Conservation (phyloP, 1,140 invertebrate genomes). For the Orius insidiosus region DNA sequence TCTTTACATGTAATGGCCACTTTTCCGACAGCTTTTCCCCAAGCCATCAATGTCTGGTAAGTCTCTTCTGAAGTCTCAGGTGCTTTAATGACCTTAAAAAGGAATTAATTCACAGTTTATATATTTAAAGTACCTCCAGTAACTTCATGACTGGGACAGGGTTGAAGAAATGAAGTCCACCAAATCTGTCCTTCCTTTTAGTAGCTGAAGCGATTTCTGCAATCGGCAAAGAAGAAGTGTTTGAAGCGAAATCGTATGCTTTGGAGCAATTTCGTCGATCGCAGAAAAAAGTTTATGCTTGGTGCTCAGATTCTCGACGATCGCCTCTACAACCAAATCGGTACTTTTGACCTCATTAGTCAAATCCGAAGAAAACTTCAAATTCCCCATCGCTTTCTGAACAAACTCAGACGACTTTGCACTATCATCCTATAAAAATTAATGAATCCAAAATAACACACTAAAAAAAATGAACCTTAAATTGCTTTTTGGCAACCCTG, state of each 20-base stretch:
- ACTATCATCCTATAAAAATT: slow-evolving; percentile 35
- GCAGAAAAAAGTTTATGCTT: slow-evolving; percentile 62
- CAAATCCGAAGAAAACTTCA: slow-evolving; percentile 39
- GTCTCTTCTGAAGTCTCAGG: slow-evolving; percentile 57
- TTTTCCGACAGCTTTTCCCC: slow-evolving; percentile 66
- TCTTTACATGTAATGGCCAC: slow-evolving; percentile 65
- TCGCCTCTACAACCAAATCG: slow-evolving; percentile 73
- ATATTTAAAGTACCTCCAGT: slow-evolving; percentile 38
- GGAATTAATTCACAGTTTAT: neutral
- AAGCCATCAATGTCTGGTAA: slow-evolving; percentile 48
- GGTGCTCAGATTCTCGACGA: slow-evolving; percentile 63
- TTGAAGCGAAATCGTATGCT: slow-evolving; percentile 66
- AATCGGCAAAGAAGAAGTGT: slow-evolving; percentile 76
- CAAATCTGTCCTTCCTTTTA: slow-evolving; percentile 47
- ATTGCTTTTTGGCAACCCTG: slow-evolving; percentile 62
- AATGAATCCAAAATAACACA: neutral
- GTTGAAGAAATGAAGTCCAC: slow-evolving; percentile 83
- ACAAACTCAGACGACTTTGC: slow-evolving; percentile 48
- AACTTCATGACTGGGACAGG: slow-evolving; percentile 84
- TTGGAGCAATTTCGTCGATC: slow-evolving; percentile 42
- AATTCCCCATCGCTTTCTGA: slow-evolving; percentile 35
- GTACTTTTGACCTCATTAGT: slow-evolving; percentile 37
- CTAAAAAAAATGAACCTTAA: slow-evolving; percentile 32
- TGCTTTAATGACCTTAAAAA: slow-evolving; percentile 37
- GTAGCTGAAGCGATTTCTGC: slow-evolving; percentile 60